These are phyloP conservation scores for Chaetodon trifasciatus DNA, from an alignment of 2,797 vertebrate genomes.

Conservation along the genomic window DNA sequence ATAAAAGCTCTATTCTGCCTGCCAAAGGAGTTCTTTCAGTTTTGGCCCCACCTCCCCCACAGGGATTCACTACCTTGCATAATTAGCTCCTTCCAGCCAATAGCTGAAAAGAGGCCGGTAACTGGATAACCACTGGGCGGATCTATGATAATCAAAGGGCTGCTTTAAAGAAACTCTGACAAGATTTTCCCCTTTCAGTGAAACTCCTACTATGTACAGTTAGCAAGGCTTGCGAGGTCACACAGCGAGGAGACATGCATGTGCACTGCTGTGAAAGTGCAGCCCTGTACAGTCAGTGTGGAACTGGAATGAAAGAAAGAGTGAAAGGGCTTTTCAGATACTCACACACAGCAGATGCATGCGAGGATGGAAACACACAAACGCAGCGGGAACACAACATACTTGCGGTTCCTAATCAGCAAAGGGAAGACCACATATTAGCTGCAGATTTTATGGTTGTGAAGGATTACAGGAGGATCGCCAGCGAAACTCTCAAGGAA, in stretches of 20 bases:
- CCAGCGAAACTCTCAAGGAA: constrained; percentile 54
- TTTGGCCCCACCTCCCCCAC: constrained; percentile 85
- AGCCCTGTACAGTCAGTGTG: neutral
- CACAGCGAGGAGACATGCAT: constrained; percentile 56
- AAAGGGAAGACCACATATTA: constrained; percentile 44
- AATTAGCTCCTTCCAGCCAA: constrained; percentile 86
- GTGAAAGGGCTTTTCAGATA: constrained; percentile 6
- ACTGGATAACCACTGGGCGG: constrained; percentile 88
- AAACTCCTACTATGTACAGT: constrained; percentile 64
- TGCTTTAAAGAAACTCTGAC: constrained; percentile 85
- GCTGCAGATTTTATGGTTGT: constrained; percentile 43
- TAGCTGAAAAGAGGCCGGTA: constrained; percentile 82
- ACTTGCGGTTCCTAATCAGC: constrained; percentile 51
- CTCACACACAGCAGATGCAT: constrained; percentile 34
- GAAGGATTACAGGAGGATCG: constrained; percentile 56
- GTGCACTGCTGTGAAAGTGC: constrained; percentile 47
- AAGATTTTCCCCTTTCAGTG: constrained; percentile 70
- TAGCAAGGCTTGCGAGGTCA: constrained; percentile 54
- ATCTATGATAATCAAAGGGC: constrained; percentile 89
- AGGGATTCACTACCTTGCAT: constrained; percentile 90
- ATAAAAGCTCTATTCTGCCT: constrained; percentile 92
- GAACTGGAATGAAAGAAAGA: constrained; percentile 17
- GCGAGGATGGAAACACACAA: constrained; percentile 28
- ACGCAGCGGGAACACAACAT: constrained; percentile 32
- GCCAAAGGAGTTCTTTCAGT: constrained; percentile 91